Base-by-base conservation (phyloP, 2,888 invertebrate genomes). In the Hoplodrina ambigua region DNA sequence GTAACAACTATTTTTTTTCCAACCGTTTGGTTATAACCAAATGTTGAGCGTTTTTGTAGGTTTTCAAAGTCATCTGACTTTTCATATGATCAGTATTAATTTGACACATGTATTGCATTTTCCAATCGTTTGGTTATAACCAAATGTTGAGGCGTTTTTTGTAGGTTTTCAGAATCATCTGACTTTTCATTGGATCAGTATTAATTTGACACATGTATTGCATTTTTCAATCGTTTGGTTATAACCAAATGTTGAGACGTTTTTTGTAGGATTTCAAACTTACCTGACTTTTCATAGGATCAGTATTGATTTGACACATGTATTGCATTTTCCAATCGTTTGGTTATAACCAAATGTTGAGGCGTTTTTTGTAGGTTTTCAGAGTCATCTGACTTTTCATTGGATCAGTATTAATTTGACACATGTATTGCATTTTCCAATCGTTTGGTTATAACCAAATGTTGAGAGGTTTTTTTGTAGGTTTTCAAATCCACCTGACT, bases 11-110 rank as follows among this genome's bases (percentile, higher is more conserved):
- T 44, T 8, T 8, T 37, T 33, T 33, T 33, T 33, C 7, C 33
- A 6, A 33, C 33, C 7, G 33, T 33, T 33, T 33, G 7, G 33
- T 7, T 30, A 30, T 30, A 30, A 30, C 41, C 41, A 41, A 41
- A 10, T 44, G 13, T 44, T 46, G 5, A 46, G 13, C 15, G 13
- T 46, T 46, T 46, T 2, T 46, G 5, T 17, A 17, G 46, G 46
- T 17, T 13, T 17, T 33, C 5, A 4, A 7, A n/a, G 74, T 86
- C 81, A 98, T 97, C 97, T 98, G 98, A 93, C 97, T 98, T 87
- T 97, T 98, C 98, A 98, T 98, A 41, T 98, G 98, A 90, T 98
- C 97, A n/a, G 98, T 98, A 93, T 98, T 98, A 87, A 98, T 97
- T 95, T 98, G 98, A 92, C 98, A 98, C 98, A 98, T 98, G 96